Evolutionary conservation across 2,888 invertebrate species (phyloP).

Genomic region (Drosophila ezoana): DNA sequence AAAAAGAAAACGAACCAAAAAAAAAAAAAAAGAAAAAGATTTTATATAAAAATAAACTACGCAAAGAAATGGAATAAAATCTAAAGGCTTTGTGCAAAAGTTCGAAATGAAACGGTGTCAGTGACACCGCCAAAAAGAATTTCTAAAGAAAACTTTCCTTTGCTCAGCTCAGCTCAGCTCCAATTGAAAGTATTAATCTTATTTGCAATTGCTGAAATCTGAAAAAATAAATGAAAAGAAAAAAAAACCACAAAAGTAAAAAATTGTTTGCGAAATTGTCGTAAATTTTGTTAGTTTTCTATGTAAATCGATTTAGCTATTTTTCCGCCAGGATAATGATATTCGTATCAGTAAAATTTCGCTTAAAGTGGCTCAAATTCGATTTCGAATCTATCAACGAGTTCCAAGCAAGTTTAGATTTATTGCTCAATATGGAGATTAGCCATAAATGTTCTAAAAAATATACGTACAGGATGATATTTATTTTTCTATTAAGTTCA

Average conservation of each 20-base stretch:
- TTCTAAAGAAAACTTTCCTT: constrained; percentile 34
- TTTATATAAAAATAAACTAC: constrained; percentile 12
- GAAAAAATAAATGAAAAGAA: constrained; percentile 1
- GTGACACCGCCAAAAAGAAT: constrained; percentile 37
- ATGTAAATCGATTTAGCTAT: constrained; percentile 25
- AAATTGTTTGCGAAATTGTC: constrained; percentile 26
- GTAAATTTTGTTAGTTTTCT: constrained; percentile 19
- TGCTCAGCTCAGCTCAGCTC: constrained; percentile 20
- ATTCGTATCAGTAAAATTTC: constrained; percentile 1
- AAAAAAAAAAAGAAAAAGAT: background rate
- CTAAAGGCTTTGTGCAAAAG: constrained; percentile 26
- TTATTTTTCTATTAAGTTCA: too few relatives aligned
- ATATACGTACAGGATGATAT: too few relatives aligned
- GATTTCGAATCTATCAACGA: background rate
- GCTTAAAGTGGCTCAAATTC: background rate
- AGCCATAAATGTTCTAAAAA: too few relatives aligned
- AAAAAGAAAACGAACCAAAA: background rate
- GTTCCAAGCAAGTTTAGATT: too few relatives aligned
- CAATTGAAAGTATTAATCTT: constrained; percentile 55
- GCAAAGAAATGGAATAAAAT: constrained; percentile 24
- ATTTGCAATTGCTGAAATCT: constrained; percentile 48
- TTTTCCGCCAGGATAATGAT: constrained; percentile 27
- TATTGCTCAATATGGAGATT: too few relatives aligned
- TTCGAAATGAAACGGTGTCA: constrained; percentile 41
- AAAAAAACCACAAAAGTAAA: constrained; percentile 10